Conservation (phyloP, 2,888 invertebrate species). For the Machimus atricapillus region DNA sequence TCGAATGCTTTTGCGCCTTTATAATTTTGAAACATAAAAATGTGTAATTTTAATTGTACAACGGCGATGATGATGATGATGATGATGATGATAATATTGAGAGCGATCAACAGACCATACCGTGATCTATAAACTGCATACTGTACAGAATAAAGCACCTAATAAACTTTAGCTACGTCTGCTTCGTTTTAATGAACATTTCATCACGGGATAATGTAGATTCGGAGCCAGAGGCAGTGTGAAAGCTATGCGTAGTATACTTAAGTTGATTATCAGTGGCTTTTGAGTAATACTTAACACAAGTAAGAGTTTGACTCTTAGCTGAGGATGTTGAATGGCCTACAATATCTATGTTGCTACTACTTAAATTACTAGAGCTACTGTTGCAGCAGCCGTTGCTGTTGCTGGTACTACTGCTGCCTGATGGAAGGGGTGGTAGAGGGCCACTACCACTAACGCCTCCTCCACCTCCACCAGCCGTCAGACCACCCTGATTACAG, state of each 20-base stretch:
- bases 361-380: slow-evolving; percentile 24
- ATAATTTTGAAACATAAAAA: background rate
- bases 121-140: background rate
- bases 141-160: slow-evolving; percentile 27
- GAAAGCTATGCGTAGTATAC: slow-evolving; percentile 38
- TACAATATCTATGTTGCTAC: slow-evolving; percentile 15
- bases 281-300: slow-evolving; percentile 38
- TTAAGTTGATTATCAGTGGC: slow-evolving; percentile 33
- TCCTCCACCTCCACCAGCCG: background rate
- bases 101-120: background rate
- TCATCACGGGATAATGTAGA: slow-evolving; percentile 19
- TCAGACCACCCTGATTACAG: slow-evolving; percentile 38
- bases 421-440: background rate
- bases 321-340: slow-evolving; percentile 13
- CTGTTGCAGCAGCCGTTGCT: slow-evolving; percentile 33
- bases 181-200: slow-evolving; percentile 6
- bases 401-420: slow-evolving; percentile 12
- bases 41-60: background rate
- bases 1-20: background rate
- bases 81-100: background rate
- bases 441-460: background rate
- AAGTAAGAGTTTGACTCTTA: slow-evolving; percentile 30
- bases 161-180: slow-evolving; percentile 37
- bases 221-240: slow-evolving; percentile 33
- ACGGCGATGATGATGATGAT: background rate